Percentiles rank a stretch among this genome's conserved stretches.
phyloP scores from a whole-genome alignment of 2,113 vertebrate species.

The Corydoras maculifer region DNA sequence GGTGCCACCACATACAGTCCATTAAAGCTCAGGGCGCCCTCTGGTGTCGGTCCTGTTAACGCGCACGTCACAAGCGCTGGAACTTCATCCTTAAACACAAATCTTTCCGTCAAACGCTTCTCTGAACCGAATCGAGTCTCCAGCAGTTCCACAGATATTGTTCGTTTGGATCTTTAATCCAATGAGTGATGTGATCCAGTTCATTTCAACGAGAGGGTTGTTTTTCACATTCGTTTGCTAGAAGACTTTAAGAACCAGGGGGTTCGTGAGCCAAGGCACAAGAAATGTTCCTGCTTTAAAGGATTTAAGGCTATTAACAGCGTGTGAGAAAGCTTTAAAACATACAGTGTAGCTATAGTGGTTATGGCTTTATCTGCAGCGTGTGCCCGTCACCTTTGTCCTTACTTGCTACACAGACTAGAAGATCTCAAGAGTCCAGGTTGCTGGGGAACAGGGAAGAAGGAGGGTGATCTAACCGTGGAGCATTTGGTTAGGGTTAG shows the following conservation, averaged over 20 bases:
- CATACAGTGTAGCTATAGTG: slow-evolving; percentile 17
- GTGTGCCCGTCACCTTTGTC: slow-evolving; percentile 3
- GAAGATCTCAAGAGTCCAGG: slow-evolving; percentile 13
- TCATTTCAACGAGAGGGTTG: background rate
- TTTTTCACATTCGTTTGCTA: slow-evolving; percentile 39
- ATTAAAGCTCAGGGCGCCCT: no score
- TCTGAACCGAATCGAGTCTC: no score
- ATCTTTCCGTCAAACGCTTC: no score
- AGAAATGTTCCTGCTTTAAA: slow-evolving; percentile 27
- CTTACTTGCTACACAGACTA: slow-evolving; percentile 23
- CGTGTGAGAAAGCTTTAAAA: slow-evolving; percentile 28
- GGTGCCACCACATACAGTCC: no score
- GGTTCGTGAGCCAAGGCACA: slow-evolving; percentile 41
- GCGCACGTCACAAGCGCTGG: no score
- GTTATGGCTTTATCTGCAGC: slow-evolving; percentile 17
- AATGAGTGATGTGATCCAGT: no score
- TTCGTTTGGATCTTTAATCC: no score
- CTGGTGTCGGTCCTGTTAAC: no score
- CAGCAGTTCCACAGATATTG: no score
- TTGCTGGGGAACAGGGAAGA: background rate
- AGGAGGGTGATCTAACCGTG: background rate
- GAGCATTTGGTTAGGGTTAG: slow-evolving; percentile 27
- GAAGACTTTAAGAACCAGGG: slow-evolving; percentile 23
- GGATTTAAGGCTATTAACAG: slow-evolving; percentile 38
- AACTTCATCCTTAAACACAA: no score